Base-by-base conservation (phyloP, 1,140 invertebrate species). In the Planococcus citri region DNA sequence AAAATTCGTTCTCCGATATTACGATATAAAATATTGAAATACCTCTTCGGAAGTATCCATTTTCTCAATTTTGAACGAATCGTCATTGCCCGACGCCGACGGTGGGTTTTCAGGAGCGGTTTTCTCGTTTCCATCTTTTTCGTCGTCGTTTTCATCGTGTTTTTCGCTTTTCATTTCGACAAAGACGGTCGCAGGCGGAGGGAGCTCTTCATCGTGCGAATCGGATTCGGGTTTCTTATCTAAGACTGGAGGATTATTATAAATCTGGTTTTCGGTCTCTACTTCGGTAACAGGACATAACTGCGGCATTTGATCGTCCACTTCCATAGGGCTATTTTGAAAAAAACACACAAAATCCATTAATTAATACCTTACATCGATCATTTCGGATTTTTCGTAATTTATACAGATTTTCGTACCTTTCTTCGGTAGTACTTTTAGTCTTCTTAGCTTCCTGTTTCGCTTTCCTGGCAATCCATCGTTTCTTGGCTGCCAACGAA, bases 401-500 rank as follows among this genome's bases (percentile, higher is more conserved):
- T 41, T 41, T 41, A 41, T 41, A 41, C 9, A 41, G 37, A n/a
- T n/a, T 10, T 41, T 41, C 37, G 9, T 12, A 33, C 29, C 29
- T 33, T 3, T 33, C 29, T 6, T 33, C 12, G 29, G 29, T 12
- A 33, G n/a, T n/a, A n/a, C n/a, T n/a, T 17, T 60, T 22, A 60
- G 25, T 21, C 10, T 25, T 22, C 3, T 17, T 20, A 22, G 3
- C 17, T 17, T 25, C 60, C 21, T 25, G 21, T 25, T 25, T 64
- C 10, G 21, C 60, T 17, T 64, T 64, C 25, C 60, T 24, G 17
- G 60, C 60, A 9, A 64, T 24, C 60, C 60, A 64, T 9, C 60
- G 60, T 64, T 64, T 64, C 60, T 64, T 64, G 10, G 60, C 60
- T 2, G 60, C 60, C 10, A 64, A 14, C 20, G 60, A 64, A 25